Base-by-base conservation (phyloP, 1,140 invertebrate species). In the Drosophila pallidifrons region DNA sequence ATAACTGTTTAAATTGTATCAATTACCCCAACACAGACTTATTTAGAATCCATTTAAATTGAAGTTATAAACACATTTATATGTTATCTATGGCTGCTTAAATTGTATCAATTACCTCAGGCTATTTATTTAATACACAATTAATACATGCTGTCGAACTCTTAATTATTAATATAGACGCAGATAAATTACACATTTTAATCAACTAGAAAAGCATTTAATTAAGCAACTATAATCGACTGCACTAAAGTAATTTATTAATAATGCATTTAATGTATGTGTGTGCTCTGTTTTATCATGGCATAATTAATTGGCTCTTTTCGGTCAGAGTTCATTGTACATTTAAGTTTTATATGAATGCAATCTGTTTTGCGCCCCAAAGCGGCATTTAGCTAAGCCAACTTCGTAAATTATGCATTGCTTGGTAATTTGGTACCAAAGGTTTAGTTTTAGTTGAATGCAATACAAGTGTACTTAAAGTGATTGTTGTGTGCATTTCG, bases 351-450 rank as follows among this genome's bases (percentile, higher is more conserved):
- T 58, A 59, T 63, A 63, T 25, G 20, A 75, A 55, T 63, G 65
- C 72, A 35, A 55, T 74, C 47, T 41, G 45, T 41, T 38, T 54
- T 25, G 20, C 25, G 20, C n/a, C 57, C 32, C 49, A 11, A 10
- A 60, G 51, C 66, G 35, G 57, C 57, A 57, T 69, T 75, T 58
- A 63, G 30, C 58, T 75, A 47, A 74, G 65, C 45, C 52, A 69
- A 63, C 72, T 51, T 58, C 47, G 57, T 70, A 55, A 57, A 43
- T 75, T 75, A 75, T 70, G 69, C 58, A 70, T 61, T 54, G 35
- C 8, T 45, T 52, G 20, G 47, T 54, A 64, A 64, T 64, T 64
- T 55, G 10, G 16, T 65, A 11, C 20, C 20, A 25, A 25, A 25
- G 20, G 20, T 10, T 35, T 25, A 55, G 25, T 28, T 41, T 55